phyloP scores from a whole-genome alignment of 1,140 invertebrate species.

The Octopus sinensis region DNA sequence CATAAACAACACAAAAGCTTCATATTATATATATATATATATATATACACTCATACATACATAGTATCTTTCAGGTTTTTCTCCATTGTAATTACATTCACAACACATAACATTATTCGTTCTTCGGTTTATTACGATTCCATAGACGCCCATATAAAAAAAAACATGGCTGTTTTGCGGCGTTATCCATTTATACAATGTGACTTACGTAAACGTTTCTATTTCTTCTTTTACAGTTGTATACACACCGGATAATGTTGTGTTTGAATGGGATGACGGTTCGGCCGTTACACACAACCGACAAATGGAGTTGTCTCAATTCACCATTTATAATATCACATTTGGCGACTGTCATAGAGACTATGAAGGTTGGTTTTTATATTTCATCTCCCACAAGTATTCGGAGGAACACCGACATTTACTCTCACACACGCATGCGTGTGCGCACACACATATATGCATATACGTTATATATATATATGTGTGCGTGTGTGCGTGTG shows the following conservation, averaged over 20 bases:
- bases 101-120: background rate
- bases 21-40: background rate
- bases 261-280: conserved; percentile 27
- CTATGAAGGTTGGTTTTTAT: background rate
- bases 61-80: background rate
- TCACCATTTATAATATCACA: conserved; percentile 15
- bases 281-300: conserved; percentile 15
- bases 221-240: conserved; percentile 24
- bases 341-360: background rate
- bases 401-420: too few relatives aligned
- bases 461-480: background rate
- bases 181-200: too few relatives aligned
- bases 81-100: background rate
- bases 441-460: background rate
- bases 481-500: background rate
- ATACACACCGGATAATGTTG: conserved; percentile 30
- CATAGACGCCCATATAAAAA: background rate
- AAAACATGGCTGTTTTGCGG: background rate
- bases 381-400: background rate
- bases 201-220: too few relatives aligned
- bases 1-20: too few relatives aligned
- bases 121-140: background rate
- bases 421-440: too few relatives aligned
- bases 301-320: conserved; percentile 28
- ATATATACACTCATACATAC: background rate